These are phyloP conservation scores for Drosophila austrosaltans DNA, from an alignment of 2,888 invertebrate genomes.

Conservation along the genomic window DNA sequence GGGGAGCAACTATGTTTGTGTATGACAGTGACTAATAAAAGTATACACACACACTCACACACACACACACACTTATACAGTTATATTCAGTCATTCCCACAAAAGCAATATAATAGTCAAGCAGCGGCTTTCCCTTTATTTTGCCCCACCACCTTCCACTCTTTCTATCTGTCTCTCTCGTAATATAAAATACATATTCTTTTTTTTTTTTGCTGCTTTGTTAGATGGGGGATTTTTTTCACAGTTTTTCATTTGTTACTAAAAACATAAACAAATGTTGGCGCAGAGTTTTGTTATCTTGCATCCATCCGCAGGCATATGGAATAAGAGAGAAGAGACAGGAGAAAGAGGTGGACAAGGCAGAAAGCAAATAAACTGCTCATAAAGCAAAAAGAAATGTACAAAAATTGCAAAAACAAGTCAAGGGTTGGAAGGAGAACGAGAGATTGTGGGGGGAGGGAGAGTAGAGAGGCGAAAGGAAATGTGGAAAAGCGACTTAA, in stretches of 20 bases:
- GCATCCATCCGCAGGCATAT: conserved; percentile 52
- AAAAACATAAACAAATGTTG: conserved; percentile 56
- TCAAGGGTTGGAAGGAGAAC: conserved; percentile 10
- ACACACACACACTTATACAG: conserved; percentile 21
- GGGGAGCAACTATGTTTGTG: conserved; percentile 68
- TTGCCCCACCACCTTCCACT: neutral
- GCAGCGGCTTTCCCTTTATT: conserved; percentile 40
- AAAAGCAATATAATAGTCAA: conserved; percentile 78
- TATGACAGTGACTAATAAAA: conserved; percentile 75
- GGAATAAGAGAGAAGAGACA: neutral
- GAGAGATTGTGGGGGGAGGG: too few relatives aligned
- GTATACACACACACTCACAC: conserved; percentile 44
- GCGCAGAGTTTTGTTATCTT: conserved; percentile 46
- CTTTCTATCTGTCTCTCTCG: conserved; percentile 27
- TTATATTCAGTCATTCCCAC: conserved; percentile 22
- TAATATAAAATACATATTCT: conserved; percentile 71
- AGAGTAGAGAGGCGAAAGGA: neutral
- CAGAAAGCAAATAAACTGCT: conserved; percentile 71
- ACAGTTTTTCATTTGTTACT: conserved; percentile 74
- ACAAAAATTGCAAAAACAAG: conserved; percentile 54
- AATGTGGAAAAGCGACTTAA: conserved; percentile 63
- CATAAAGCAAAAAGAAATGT: conserved; percentile 66
- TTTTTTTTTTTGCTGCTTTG: neutral
- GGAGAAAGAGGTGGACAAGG: conserved; percentile 5
- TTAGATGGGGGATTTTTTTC: conserved; percentile 40